These are phyloP conservation scores for Julus scandinavius DNA, from an alignment of 2,888 invertebrate species.

Conservation along the genomic window DNA sequence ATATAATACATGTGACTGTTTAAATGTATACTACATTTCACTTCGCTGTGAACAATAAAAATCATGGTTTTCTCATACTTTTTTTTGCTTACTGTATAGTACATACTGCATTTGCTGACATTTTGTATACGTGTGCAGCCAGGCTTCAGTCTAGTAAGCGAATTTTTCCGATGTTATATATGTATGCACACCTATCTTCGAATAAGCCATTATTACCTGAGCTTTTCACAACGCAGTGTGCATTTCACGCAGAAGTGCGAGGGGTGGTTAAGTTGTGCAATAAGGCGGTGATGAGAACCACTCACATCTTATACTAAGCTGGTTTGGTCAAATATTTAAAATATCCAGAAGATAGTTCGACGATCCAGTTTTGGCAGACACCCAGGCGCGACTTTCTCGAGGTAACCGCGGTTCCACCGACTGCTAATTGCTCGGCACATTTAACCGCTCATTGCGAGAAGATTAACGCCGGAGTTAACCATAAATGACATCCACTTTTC, in stretches of 20 bases:
- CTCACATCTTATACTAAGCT: no score
- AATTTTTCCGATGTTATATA: background rate
- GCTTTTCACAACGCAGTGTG: background rate
- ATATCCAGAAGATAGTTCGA: background rate
- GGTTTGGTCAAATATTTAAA: no score
- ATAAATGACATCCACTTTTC: background rate
- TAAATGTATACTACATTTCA: no score
- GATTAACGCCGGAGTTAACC: background rate
- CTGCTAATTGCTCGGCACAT: constrained; percentile 8
- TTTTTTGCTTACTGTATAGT: no score
- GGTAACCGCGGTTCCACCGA: background rate
- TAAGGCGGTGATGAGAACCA: background rate
- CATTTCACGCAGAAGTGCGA: background rate
- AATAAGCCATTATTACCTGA: background rate
- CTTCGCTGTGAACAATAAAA: no score
- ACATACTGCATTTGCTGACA: no score
- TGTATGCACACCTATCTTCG: background rate
- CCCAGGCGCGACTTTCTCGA: background rate
- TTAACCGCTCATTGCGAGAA: background rate
- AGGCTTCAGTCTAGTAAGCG: background rate
- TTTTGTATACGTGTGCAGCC: no score
- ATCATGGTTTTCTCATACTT: no score
- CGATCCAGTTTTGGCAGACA: background rate
- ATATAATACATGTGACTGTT: no score
- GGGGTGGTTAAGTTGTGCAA: background rate